Evolutionary conservation across 2,113 vertebrate genomes (phyloP), one percentile per base, ranked within the genome.

Genomic region (Hydrochoerus hydrochaeris): DNA sequence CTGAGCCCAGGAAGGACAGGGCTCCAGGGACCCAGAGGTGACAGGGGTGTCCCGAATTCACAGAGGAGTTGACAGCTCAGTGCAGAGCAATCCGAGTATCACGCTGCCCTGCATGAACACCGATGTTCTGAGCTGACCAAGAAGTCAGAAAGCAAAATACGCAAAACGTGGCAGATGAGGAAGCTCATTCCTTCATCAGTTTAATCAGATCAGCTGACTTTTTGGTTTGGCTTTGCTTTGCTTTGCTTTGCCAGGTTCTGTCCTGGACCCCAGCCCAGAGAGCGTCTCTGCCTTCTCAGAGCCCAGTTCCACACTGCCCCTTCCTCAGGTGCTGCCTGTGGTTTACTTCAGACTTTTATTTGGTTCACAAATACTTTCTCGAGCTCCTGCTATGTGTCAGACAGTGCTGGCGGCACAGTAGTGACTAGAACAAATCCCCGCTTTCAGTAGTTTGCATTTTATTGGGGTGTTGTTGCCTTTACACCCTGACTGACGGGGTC

Each of bases 381-480:
- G 41, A 9, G 3, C 26, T 52, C 41, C 78, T 19, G 4, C 41
- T 12, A 0, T 7, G 16, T 22, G 19, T 32, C n/a, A 20, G n/a
- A 28, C 67, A 11, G 19, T 3, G 13, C 4, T 1, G 6, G 54
- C 6, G 16, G 3, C 17, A 3, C 1, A 0, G 7, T 0, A 17
- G 19, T 11, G 12, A 13, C 8, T 0, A 13, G 22, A 8, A 16
- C 0, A 24, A 32, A 3, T 46, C 24, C 13, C 13, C 1, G 0
- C 9, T 9, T 5, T 10, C 60, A 46, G 3, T 38, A 28, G 41
- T 12, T 44, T 16, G 22, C 11, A 3, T 17, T 52, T 57, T 3
- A 17, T 17, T 84, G n/a, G 57, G n/a, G 24, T 7, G 20, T 28
- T 83, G n/a, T 28, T 13, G 13, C 9, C 32, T 82, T 24, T 26